phyloP scores from a whole-genome alignment of 2,113 vertebrate species.

The Malurus alboscapulatus region DNA sequence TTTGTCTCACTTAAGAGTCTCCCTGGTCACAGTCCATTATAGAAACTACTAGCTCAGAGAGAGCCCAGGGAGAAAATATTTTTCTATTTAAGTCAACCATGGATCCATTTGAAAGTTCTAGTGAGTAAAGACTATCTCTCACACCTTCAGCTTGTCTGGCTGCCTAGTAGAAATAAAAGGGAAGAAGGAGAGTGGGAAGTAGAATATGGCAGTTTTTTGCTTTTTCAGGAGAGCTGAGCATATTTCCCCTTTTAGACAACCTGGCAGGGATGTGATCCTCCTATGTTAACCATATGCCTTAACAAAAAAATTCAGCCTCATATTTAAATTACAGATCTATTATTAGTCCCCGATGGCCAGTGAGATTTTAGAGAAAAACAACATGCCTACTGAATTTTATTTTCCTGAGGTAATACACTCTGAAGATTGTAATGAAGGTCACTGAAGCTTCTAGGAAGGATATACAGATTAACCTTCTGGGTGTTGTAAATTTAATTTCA shows the following conservation, averaged over 20 bases:
- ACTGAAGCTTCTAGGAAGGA: neutral
- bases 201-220: neutral
- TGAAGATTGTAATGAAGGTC: neutral
- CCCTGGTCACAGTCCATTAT: neutral
- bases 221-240: neutral
- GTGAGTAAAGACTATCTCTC: neutral
- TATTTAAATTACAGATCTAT: neutral
- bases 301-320: neutral
- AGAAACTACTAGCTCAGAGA: neutral
- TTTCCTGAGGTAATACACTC: neutral
- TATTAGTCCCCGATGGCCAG: neutral
- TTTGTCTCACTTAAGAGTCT: neutral
- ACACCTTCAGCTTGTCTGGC: neutral
- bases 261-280: neutral
- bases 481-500: constrained; percentile 12
- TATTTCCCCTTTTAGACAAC: neutral
- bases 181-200: neutral
- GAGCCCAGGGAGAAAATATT: neutral
- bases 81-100: neutral
- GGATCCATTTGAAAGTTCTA: neutral
- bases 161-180: neutral
- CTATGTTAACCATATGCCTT: neutral
- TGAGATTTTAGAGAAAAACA: neutral
- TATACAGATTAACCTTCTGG: constrained; percentile 10
- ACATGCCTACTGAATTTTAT: neutral